Evolutionary conservation across 2,113 vertebrate genomes (phyloP).

Genomic region (Poicephalus gulielmi): DNA sequence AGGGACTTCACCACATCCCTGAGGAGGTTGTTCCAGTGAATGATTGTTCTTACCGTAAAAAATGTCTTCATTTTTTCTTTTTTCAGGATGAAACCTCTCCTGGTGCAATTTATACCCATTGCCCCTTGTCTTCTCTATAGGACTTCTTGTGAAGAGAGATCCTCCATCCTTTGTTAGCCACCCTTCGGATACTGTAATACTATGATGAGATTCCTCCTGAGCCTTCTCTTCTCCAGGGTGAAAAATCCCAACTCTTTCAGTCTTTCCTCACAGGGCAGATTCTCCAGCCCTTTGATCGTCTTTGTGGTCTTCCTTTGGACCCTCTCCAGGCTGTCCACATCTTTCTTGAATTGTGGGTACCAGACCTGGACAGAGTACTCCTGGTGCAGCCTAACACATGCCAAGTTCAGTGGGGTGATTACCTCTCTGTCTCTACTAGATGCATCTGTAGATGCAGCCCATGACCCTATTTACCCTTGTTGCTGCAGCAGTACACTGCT

Average conservation of each 20-base stretch:
- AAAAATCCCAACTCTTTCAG: background rate
- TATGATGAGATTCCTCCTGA: background rate
- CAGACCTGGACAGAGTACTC: background rate
- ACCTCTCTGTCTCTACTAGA: background rate
- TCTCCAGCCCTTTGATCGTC: background rate
- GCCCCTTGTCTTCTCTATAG: background rate
- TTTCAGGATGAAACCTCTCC: background rate
- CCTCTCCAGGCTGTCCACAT: background rate
- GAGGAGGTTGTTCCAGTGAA: background rate
- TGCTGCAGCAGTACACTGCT: background rate
- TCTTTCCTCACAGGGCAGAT: background rate
- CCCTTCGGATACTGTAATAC: background rate
- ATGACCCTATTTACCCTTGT: background rate
- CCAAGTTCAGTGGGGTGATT: background rate
- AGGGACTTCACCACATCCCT: background rate
- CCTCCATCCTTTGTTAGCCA: accelerated
- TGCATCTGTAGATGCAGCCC: background rate
- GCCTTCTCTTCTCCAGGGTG: background rate
- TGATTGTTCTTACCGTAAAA: background rate
- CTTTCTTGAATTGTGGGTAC: background rate
- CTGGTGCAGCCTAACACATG: background rate
- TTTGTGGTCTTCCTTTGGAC: background rate
- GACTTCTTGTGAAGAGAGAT: background rate
- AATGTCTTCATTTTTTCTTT: background rate
- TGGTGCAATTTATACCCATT: background rate